Percentiles rank a stretch among this genome's conserved stretches.
phyloP scores from a whole-genome alignment of 2,797 vertebrate genomes.

The Yasuhikotakia modesta region DNA sequence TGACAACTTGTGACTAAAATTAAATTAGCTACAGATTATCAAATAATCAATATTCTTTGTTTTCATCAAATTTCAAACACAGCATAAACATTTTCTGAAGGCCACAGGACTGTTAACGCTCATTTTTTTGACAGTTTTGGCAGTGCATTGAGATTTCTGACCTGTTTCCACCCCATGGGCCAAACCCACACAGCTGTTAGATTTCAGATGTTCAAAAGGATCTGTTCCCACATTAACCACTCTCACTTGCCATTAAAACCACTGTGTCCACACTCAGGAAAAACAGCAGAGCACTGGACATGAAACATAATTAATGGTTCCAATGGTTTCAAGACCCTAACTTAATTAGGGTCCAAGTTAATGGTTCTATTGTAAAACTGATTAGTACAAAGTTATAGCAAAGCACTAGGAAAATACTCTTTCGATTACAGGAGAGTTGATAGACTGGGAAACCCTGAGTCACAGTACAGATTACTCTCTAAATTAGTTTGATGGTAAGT shows the following conservation, averaged over 20 bases:
- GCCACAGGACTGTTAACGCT: conserved; percentile 26
- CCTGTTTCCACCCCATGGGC: conserved; percentile 35
- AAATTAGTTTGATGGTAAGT: not conserved
- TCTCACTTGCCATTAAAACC: conserved; percentile 36
- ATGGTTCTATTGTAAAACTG: conserved; percentile 5
- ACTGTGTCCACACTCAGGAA: conserved; percentile 1
- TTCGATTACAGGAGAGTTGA: not conserved
- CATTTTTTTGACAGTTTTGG: conserved; percentile 32
- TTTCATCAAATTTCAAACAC: conserved; percentile 10
- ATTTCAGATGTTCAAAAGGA: conserved; percentile 21
- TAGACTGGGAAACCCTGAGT: conserved; percentile 9
- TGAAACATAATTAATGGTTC: no score
- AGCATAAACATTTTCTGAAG: conserved; percentile 27
- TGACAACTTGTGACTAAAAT: no score
- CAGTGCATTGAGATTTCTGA: conserved; percentile 28
- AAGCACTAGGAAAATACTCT: not conserved
- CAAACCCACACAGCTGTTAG: conserved; percentile 43
- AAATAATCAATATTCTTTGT: conserved; percentile 8
- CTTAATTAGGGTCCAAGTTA: no score
- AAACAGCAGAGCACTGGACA: not conserved
- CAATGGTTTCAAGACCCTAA: no score
- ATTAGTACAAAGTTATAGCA: not conserved
- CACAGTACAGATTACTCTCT: conserved; percentile 6
- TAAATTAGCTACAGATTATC: no score
- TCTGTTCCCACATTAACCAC: conserved; percentile 47